phyloP scores from a whole-genome alignment of 2,888 invertebrate genomes.

The Philonicus albiceps region DNA sequence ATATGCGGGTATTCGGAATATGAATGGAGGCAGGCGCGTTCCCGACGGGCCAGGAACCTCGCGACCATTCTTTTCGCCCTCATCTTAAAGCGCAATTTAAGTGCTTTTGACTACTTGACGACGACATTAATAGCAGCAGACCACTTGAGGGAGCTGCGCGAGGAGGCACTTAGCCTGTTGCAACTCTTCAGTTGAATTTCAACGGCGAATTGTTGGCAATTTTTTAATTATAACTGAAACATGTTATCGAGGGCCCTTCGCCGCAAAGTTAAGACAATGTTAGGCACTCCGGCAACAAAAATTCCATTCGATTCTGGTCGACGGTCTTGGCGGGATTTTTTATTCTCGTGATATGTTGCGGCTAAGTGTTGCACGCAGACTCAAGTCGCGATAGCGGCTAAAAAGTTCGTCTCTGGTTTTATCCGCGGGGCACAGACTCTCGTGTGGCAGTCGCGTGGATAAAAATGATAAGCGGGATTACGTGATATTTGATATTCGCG shows the following conservation, averaged over 20 bases:
- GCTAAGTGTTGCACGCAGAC: neutral
- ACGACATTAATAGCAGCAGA: constrained; percentile 25
- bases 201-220: constrained; percentile 14
- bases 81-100: constrained; percentile 32
- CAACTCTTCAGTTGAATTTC: constrained; percentile 29
- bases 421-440: neutral
- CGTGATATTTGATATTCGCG: neutral
- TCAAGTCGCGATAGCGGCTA: neutral
- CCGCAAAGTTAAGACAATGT: neutral
- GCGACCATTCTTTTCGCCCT: constrained; percentile 25
- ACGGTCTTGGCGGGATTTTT: neutral
- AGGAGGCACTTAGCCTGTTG: constrained; percentile 21
- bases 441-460: constrained; percentile 33
- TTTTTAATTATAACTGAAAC: constrained; percentile 36
- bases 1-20: constrained; percentile 10
- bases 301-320: neutral
- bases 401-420: neutral
- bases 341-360: neutral
- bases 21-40: constrained; percentile 3
- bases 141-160: constrained; percentile 19
- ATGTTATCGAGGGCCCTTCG: constrained; percentile 17
- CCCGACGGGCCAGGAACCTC: neutral
- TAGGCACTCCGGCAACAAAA: neutral
- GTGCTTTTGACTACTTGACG: constrained; percentile 39
- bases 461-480: neutral